phyloP scores from a whole-genome alignment of 1,140 invertebrate genomes.

The Apis laboriosa region DNA sequence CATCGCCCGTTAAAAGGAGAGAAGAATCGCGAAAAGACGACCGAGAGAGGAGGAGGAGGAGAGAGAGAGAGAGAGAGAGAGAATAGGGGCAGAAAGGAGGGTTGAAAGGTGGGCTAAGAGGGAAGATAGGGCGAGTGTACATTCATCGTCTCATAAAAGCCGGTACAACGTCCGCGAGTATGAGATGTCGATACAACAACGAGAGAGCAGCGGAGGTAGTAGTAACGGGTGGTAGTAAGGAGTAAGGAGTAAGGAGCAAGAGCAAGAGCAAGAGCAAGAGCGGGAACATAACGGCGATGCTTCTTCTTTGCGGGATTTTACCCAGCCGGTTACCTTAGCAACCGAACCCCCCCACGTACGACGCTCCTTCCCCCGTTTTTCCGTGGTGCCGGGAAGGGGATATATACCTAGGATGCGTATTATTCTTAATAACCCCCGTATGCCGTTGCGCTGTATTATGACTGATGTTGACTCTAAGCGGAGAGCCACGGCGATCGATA shows the following conservation, averaged over 20 bases:
- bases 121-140: constrained; percentile 42
- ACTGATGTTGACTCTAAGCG: constrained; percentile 81
- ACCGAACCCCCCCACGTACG: constrained; percentile 66
- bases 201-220: constrained; percentile 42
- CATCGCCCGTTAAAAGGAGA: constrained; percentile 11
- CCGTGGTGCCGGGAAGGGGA: constrained; percentile 57
- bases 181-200: constrained; percentile 75
- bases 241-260: background rate
- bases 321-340: constrained; percentile 80
- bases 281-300: constrained; percentile 60
- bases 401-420: constrained; percentile 79
- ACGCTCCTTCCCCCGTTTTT: constrained; percentile 59
- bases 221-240: background rate
- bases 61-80: background rate
- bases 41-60: too few relatives aligned
- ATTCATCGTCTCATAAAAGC: constrained; percentile 66
- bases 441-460: constrained; percentile 79
- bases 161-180: constrained; percentile 71
- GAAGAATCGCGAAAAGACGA: background rate
- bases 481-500: constrained; percentile 77
- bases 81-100: background rate
- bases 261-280: constrained; percentile 44
- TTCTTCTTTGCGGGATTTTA: constrained; percentile 80
- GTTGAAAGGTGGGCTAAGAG: constrained; percentile 11
- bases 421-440: constrained; percentile 81